Conservation (phyloP, 2,888 invertebrate species). For the Hetaerina titia region DNA sequence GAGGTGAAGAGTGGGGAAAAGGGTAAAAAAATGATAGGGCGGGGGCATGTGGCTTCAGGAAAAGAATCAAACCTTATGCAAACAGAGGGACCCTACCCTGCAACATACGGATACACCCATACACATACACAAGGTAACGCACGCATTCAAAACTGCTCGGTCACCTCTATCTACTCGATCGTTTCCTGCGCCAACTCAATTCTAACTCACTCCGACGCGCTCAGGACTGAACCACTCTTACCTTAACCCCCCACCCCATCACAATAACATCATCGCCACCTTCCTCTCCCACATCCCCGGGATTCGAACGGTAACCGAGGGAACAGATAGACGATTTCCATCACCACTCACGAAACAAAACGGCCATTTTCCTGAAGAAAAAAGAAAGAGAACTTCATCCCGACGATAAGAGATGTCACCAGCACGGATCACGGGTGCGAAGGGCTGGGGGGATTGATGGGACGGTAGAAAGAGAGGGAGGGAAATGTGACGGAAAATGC, state of each 20-base stretch:
- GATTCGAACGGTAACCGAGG: constrained; percentile 13
- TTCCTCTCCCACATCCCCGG: not conserved
- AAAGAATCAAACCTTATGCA: constrained; percentile 39
- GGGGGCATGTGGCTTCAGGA: constrained; percentile 23
- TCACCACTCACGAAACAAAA: not conserved
- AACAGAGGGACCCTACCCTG: not conserved
- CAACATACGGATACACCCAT: not conserved
- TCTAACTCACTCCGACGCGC: not conserved
- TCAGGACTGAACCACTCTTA: not conserved
- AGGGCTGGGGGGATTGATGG: not conserved
- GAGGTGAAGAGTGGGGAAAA: not conserved
- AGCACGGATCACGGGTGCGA: not conserved
- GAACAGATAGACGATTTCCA: not conserved
- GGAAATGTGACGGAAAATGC: constrained; percentile 18
- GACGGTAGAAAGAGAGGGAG: not conserved
- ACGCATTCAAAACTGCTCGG: constrained; percentile 34
- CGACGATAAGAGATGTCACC: not conserved
- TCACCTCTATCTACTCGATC: constrained; percentile 27
- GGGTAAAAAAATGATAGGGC: not conserved
- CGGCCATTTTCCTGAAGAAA: not conserved
- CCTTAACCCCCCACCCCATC: not conserved
- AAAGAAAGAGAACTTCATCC: not conserved
- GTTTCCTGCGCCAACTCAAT: not conserved
- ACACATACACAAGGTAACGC: not conserved
- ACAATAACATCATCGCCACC: not conserved